Base-by-base conservation (phyloP, 2,888 invertebrate genomes). In the Agrotis segetum region DNA sequence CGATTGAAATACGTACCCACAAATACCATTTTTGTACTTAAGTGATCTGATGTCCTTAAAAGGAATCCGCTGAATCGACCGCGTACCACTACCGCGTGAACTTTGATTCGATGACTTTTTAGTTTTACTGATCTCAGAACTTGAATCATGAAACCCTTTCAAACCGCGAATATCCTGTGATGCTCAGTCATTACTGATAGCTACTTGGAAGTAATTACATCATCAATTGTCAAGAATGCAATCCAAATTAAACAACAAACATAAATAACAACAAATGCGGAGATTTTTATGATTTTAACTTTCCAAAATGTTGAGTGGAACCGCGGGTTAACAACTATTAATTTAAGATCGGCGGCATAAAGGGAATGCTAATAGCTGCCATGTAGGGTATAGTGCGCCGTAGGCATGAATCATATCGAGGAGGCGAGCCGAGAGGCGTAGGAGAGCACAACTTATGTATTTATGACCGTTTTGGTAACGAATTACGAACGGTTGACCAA, bases 341-440 rank as follows among this genome's bases (percentile, higher is more conserved):
- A 91, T 91, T 88, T 86, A 85, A 87, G 87, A 89, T 88, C 85
- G 85, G 82, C 85, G 85, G 82, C 90, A 82, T 88, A 90, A 91
- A 92, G 92, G 93, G 91, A 89, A 92, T 89, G 88, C 89, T 93
- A 94, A 93, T 93, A 92, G 91, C 85, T 78, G 71, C 93, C 92
- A 79, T 91, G 89, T 92, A 85, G 71, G 93, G 93, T 67, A 67
- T 21, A 85, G 89, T 82, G 84, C 87, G 85, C 84, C 83, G 87
- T 66, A 56, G 65, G 86, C 83, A 88, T 93, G 93, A 94, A 91
- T 93, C 93, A 93, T 89, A 88, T 78, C 78, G 71, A 63, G 56
- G 79, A 74, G 44, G 2, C 19, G 64, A 16, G 64, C n/a, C 5
- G 79, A 75, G 91, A 40, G 40, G 92, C 92, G 93, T 93, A 92